A percentile compares a stretch with the other conserved stretches of the same genome.
Conservation (phyloP, 1,140 invertebrate species). For the Bombus affinis region DNA sequence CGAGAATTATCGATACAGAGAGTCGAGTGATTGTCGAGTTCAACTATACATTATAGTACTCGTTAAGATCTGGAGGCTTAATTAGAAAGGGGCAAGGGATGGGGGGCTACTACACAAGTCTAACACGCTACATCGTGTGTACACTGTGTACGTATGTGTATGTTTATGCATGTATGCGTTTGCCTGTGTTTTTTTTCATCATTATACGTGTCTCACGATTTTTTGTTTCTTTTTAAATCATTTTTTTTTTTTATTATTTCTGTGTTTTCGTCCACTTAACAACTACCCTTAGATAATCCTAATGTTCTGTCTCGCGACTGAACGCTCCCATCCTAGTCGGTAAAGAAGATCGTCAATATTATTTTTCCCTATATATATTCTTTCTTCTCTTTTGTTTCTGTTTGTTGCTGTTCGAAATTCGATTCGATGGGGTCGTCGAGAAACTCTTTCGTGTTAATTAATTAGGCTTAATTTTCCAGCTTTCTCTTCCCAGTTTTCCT, state of each 20-base stretch:
- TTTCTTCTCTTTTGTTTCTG: not conserved
- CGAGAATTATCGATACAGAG: constrained; percentile 75
- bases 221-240: constrained; percentile 2
- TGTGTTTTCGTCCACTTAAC: constrained; percentile 35
- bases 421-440: constrained; percentile 15
- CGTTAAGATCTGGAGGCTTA: constrained; percentile 63
- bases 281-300: constrained; percentile 58
- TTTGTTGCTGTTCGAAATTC: not conserved
- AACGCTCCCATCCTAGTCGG: not conserved
- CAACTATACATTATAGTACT: constrained; percentile 74
- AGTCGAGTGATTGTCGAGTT: constrained; percentile 80
- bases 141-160: not conserved
- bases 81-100: constrained; percentile 64
- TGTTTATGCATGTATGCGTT: not conserved
- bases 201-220: constrained; percentile 20
- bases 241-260: constrained; percentile 2
- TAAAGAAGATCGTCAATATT: not conserved
- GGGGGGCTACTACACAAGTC: constrained; percentile 71
- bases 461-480: constrained; percentile 4
- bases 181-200: constrained; percentile 10
- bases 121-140: constrained; percentile 65
- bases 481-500: not conserved
- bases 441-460: constrained; percentile 3
- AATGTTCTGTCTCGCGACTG: constrained; percentile 13
- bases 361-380: not conserved